Base-by-base conservation (phyloP, 2,888 invertebrate species). In the Cataglyphis rosenhaueri region DNA sequence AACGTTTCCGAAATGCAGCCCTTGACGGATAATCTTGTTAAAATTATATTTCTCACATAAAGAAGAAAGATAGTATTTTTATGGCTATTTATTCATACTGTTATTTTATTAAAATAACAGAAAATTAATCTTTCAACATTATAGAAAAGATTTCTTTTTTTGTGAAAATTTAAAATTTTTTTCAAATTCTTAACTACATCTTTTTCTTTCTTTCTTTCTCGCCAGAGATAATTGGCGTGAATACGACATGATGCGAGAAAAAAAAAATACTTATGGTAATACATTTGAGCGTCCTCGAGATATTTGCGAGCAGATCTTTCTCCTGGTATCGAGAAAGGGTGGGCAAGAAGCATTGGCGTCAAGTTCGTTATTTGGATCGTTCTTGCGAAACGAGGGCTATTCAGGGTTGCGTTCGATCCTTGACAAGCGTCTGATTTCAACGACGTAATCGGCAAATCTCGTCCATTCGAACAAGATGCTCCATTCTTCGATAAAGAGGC, bases 351-450 rank as follows among this genome's bases (percentile, higher is more conserved):
- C 88, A 85, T 85, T 82, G 41, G 81, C 87, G 87, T 89, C 88
- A 89, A 88, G 87, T 90, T 89, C 90, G 90, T 90, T 88, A 89
- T 89, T 83, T 89, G 90, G 90, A 85, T 90, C 89, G 88, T 87
- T 90, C 86, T 89, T 88, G 84, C 88, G 84, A 89, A 87, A 88
- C 81, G 32, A 32, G 5, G 32, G 73, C 84, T 78, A 84, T 88
- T 81, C 65, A 84, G 73, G 85, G 85, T 87, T 88, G 84, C 85
- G 85, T 88, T 89, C 87, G 87, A 86, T 25, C 91, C 90, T 91
- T 91, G 90, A 89, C 71, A 85, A 86, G 83, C 83, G 84, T 76
- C 65, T 81, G 76, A 79, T 75, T 87, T 87, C 83, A 88, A 73
- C 87, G 87, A 82, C 85, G 83, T 82, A 86, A 88, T 82, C 70